A percentile compares a stretch with the other conserved stretches of the same genome.
Conservation (phyloP, 2,888 invertebrate genomes). For the Troides aeacus region DNA sequence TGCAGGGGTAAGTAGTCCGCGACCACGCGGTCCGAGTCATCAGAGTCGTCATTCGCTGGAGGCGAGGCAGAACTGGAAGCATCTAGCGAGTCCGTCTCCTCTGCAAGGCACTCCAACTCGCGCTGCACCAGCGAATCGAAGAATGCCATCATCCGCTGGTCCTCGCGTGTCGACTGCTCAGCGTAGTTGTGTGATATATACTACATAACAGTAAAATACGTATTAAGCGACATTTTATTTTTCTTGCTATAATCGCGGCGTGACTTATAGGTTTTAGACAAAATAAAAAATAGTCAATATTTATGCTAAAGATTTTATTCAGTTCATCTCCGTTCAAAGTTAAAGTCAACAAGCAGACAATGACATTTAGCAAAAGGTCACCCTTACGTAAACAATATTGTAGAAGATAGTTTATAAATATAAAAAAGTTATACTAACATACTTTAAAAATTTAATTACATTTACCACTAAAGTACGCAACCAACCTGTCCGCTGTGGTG, state of each 20-base stretch:
- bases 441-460: too few species aligned
- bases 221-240: not conserved
- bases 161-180: constrained; percentile 92
- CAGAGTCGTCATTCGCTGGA: constrained; percentile 52
- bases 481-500: constrained; percentile 86
- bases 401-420: too few species aligned
- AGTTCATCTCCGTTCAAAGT: too few species aligned
- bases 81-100: constrained; percentile 73
- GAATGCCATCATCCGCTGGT: constrained; percentile 97
- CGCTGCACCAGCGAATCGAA: constrained; percentile 96
- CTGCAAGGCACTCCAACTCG: constrained; percentile 89
- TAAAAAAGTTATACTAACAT: too few species aligned
- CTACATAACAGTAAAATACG: constrained; percentile 49
- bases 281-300: too few species aligned
- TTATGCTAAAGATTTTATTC: too few species aligned
- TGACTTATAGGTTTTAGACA: too few species aligned
- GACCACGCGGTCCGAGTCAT: constrained; percentile 62
- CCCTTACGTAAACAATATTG: too few species aligned
- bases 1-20: constrained; percentile 62
- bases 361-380: too few species aligned
- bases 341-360: too few species aligned
- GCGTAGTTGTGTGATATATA: constrained; percentile 93
- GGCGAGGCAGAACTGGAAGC: constrained; percentile 53
- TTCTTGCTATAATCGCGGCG: too few species aligned
- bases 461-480: not conserved